These are phyloP conservation scores for Adelges cooleyi DNA, from an alignment of 1,140 invertebrate species.

Conservation along the genomic window DNA sequence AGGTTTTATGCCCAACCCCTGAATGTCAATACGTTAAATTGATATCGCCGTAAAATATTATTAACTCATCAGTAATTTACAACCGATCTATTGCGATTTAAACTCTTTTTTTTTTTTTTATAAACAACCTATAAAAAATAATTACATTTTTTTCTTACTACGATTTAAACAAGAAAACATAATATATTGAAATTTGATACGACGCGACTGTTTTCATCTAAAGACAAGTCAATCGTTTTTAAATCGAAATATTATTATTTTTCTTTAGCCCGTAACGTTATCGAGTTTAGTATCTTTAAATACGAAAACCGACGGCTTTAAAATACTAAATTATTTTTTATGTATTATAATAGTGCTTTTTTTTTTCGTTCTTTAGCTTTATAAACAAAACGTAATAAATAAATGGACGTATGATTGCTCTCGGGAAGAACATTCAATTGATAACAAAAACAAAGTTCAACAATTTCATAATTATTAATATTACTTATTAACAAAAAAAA, in stretches of 20 bases:
- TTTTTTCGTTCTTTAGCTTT: not conserved
- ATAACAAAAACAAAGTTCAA: constrained; percentile 23
- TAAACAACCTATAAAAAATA: constrained; percentile 13
- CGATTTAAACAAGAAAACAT: too few species aligned
- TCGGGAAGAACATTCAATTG: constrained; percentile 28
- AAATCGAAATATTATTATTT: too few species aligned
- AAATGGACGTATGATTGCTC: constrained; percentile 28
- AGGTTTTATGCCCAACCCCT: too few species aligned
- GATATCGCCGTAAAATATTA: not conserved
- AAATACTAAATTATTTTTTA: too few species aligned
- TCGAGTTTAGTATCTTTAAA: too few species aligned
- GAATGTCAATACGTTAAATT: not conserved
- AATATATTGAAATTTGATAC: too few species aligned
- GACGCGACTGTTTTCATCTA: too few species aligned
- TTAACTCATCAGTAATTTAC: constrained; percentile 1
- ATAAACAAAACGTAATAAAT: constrained; percentile 19
- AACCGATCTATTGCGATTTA: not conserved
- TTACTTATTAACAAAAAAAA: not conserved
- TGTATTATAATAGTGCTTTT: too few species aligned
- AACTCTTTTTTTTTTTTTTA: not conserved
- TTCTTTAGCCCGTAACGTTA: too few species aligned
- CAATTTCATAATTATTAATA: not conserved
- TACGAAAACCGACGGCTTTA: too few species aligned
- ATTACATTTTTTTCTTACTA: constrained; percentile 2
- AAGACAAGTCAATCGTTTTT: too few species aligned